Evolutionary conservation across 2,888 invertebrate genomes (phyloP).

Genomic region (Heteromurus nitidus): DNA sequence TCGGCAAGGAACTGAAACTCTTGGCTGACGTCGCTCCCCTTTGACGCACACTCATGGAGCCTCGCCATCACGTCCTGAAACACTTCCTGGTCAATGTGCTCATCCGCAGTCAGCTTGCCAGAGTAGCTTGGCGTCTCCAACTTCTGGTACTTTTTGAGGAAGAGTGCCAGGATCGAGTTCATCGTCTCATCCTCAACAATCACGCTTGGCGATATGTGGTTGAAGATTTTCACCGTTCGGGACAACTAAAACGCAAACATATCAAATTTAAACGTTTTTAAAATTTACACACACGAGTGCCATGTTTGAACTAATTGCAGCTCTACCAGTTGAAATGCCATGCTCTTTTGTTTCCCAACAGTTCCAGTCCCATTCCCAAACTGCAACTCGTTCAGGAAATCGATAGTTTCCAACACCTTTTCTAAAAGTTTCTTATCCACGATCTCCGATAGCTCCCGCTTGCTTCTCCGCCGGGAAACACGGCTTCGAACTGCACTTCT

Average conservation of each 20-base stretch:
- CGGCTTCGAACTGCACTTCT: neutral
- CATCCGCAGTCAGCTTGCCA: conserved; percentile 14
- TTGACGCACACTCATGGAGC: conserved; percentile 33
- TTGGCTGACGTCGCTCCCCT: conserved; percentile 31
- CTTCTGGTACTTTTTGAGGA: conserved; percentile 31
- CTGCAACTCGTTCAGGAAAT: conserved; percentile 31
- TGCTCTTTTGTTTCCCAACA: conserved; percentile 13
- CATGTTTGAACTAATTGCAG: too few relatives aligned
- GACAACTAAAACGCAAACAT: conserved; percentile 20
- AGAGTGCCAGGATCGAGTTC: conserved; percentile 16
- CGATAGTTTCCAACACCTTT: conserved; percentile 30
- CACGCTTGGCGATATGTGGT: conserved; percentile 14
- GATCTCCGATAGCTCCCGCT: neutral
- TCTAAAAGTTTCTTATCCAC: neutral
- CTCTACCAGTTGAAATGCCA: conserved; percentile 44
- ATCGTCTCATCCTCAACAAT: conserved; percentile 40
- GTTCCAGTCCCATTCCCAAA: neutral
- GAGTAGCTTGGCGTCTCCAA: conserved; percentile 33
- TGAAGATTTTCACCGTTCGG: conserved; percentile 36
- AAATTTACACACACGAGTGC: neutral
- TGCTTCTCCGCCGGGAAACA: conserved; percentile 9
- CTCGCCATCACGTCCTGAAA: conserved; percentile 32
- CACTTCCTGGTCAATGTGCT: neutral
- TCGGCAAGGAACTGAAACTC: conserved; percentile 26
- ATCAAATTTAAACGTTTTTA: neutral